Evolutionary conservation across 2,888 invertebrate genomes (phyloP).

Genomic region (Platycheirus albimanus): DNA sequence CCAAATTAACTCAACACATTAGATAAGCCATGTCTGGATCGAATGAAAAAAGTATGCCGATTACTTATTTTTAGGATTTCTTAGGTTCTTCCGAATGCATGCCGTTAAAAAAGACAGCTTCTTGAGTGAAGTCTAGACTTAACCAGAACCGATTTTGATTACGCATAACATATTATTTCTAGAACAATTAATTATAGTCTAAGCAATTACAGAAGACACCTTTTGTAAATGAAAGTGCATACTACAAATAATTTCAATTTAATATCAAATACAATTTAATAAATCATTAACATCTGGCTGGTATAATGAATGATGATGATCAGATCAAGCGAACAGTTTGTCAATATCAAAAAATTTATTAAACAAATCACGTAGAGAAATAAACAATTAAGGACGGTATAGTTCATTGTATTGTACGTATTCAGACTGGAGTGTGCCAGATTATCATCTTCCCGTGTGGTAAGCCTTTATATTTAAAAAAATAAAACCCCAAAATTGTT

Average conservation of each 20-base stretch:
- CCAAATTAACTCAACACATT: no score
- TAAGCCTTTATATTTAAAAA: background rate
- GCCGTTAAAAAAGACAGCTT: no score
- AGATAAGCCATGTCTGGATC: no score
- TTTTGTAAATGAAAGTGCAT: no score
- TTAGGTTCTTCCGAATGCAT: no score
- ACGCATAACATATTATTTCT: no score
- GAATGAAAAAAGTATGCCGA: no score
- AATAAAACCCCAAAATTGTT: background rate
- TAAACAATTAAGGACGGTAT: constrained; percentile 47
- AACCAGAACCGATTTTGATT: no score
- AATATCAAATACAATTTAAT: background rate
- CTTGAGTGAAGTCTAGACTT: no score
- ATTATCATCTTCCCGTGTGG: background rate
- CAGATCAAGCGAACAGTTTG: constrained; percentile 1
- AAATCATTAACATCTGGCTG: background rate
- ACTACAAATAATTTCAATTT: constrained; percentile 6
- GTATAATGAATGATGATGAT: constrained; percentile 22
- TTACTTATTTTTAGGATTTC: no score
- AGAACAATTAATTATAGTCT: no score
- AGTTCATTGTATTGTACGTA: constrained; percentile 54
- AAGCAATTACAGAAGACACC: no score
- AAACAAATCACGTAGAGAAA: constrained; percentile 60
- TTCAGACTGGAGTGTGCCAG: constrained; percentile 58
- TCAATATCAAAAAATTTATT: constrained; percentile 5